Base-by-base conservation (phyloP, 2,113 vertebrate genomes). In the Chaetura pelagica region DNA sequence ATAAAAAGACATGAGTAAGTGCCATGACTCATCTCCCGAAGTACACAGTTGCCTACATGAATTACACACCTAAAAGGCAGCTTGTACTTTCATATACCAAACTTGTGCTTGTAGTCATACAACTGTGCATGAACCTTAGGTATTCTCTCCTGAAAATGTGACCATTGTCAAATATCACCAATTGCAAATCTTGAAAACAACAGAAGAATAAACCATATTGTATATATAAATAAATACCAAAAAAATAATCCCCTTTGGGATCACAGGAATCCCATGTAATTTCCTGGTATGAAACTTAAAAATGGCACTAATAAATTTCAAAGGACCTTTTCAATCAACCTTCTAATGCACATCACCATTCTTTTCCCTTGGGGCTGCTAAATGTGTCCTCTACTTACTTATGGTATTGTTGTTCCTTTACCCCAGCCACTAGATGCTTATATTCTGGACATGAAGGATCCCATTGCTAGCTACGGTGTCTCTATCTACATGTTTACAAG, bases 1-100 rank as follows among this genome's bases (percentile, higher is more conserved):
- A 97, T 91, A 95, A 93, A 94, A 95, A 95, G 87, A 54, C 58
- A 84, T 95, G 91, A 96, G 69, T 89, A 95, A 96, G 84, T 46
- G 74, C 49, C 40, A 49, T 96, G 96, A 95, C 89, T 96, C 95
- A 94, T 12, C n/a, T 93, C 66, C 77, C 42, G 84, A 94, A 91
- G 80, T 29, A 85, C 83, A 71, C 69, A 84, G 80, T 71, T 93
- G 93, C 76, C 91, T 93, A 63, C 83, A 52, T 49, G 91, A 92
- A 72, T 87, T 91, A 84, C 66, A 86, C 69, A 91, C 87, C 76
- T 74, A 87, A 82, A 84, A 84, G 19, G 69, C 23, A 3, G 68
- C 90, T 71, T 51, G 74, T 63, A 75, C 77, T 61, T 81, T 92
- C 93, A 69, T 9, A 61, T 21, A 84, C 69, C 57, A 16, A 88